Evolutionary conservation across 2,797 vertebrate genomes (phyloP).

Genomic region (Malacoctenus gilli): DNA sequence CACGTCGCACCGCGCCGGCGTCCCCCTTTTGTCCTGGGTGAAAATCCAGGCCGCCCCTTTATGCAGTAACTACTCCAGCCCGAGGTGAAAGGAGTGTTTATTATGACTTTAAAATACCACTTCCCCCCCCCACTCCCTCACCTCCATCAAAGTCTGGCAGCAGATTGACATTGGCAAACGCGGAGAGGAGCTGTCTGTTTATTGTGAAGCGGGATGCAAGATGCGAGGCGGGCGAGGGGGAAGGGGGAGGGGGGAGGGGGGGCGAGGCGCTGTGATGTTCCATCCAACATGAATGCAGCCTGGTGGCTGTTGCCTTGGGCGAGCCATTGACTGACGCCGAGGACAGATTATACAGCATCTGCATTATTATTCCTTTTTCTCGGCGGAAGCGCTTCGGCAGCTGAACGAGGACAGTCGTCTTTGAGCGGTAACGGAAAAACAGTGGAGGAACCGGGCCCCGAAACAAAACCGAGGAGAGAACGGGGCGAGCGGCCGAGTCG

Average conservation of each 20-base stretch:
- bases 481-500: not conserved
- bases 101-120: constrained; percentile 62
- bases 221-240: constrained; percentile 35
- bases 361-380: constrained; percentile 42
- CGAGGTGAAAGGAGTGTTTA: constrained; percentile 50
- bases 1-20: constrained; percentile 11
- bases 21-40: constrained; percentile 37
- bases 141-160: constrained; percentile 59
- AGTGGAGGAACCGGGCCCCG: constrained; percentile 2
- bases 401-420: constrained; percentile 33
- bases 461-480: not conserved
- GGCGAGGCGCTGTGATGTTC: constrained; percentile 42
- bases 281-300: constrained; percentile 55
- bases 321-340: constrained; percentile 48
- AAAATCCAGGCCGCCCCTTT: constrained; percentile 53
- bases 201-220: constrained; percentile 41
- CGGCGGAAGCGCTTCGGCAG: constrained; percentile 44
- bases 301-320: constrained; percentile 64
- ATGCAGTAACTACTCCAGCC: constrained; percentile 43
- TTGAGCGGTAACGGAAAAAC: constrained; percentile 19
- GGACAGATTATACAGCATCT: constrained; percentile 57
- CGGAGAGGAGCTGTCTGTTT: constrained; percentile 47
- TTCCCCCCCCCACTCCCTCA: too few relatives aligned
- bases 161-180: constrained; percentile 48
- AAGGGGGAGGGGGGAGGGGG: constrained; percentile 1